Percentiles rank a stretch among this genome's conserved stretches.
Evolutionary conservation across 2,888 invertebrate species (phyloP).

Genomic region (Drosophila imparisetae): DNA sequence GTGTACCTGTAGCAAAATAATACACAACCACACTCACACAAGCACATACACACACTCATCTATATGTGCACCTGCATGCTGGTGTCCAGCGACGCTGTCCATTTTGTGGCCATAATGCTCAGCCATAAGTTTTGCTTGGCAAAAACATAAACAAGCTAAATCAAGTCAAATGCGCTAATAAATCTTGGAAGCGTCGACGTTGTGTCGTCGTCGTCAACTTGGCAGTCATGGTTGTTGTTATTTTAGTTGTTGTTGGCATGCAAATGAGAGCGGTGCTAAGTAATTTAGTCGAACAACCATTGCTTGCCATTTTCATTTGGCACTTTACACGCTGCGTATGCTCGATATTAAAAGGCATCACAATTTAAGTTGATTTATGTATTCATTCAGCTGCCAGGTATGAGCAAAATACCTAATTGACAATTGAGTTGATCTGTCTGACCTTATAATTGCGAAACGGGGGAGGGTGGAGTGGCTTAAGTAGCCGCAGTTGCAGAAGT

Average conservation of each 20-base stretch:
- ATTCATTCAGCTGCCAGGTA: conserved; percentile 4
- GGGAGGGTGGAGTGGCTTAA: not conserved
- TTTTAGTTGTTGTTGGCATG: conserved; percentile 44
- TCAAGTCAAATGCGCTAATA: conserved; percentile 83
- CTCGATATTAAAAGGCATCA: conserved; percentile 52
- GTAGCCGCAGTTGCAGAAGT: conserved; percentile 21
- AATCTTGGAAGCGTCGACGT: conserved; percentile 72
- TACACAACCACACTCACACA: conserved; percentile 40
- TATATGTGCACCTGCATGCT: conserved; percentile 34
- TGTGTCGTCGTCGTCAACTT: conserved; percentile 42
- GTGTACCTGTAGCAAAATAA: conserved; percentile 37
- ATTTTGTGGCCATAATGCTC: conserved; percentile 76
- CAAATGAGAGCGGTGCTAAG: conserved; percentile 56
- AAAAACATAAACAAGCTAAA: conserved; percentile 84
- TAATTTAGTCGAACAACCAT: conserved; percentile 13
- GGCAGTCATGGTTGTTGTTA: conserved; percentile 19
- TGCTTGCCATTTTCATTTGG: conserved; percentile 27
- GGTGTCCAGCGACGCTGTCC: conserved; percentile 58
- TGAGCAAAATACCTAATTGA: conserved; percentile 39
- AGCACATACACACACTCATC: conserved; percentile 5
- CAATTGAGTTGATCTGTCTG: conserved; percentile 44
- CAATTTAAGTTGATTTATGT: conserved; percentile 73
- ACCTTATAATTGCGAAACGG: conserved; percentile 39
- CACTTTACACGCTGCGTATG: conserved; percentile 40
- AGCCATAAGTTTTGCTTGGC: conserved; percentile 76